phyloP scores from a whole-genome alignment of 2,113 vertebrate genomes.

The Campylorhamphus procurvoides region DNA sequence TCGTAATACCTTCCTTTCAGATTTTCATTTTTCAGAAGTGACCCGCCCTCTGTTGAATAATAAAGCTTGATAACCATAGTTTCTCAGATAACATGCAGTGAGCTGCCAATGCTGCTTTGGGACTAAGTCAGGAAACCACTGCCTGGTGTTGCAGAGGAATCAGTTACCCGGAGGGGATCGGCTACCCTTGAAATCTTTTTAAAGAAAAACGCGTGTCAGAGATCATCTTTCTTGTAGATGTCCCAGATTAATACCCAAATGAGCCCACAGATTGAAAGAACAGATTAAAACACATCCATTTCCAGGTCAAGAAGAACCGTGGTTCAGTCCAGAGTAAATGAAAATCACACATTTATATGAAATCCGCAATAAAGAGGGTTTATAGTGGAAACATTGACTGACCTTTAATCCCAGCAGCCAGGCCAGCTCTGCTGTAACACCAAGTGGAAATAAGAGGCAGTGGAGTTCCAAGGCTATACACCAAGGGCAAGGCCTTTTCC shows the following conservation, averaged over 20 bases:
- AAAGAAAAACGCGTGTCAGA: background rate
- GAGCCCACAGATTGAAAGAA: background rate
- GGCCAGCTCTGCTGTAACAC: conserved; percentile 25
- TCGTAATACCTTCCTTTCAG: conserved; percentile 23
- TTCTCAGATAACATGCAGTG: background rate
- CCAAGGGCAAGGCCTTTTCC: conserved; percentile 8
- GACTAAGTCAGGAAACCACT: background rate
- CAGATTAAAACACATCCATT: background rate
- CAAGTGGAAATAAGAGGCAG: conserved; percentile 17
- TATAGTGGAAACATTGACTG: conserved; percentile 63
- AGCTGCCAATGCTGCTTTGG: background rate
- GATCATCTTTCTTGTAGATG: background rate
- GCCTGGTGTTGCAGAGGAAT: background rate
- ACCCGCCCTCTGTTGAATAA: conserved; percentile 22
- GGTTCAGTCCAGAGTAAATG: conserved; percentile 1
- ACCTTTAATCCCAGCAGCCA: background rate
- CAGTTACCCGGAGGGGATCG: background rate
- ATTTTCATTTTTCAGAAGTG: conserved; percentile 20
- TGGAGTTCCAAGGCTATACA: background rate
- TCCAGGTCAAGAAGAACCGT: background rate
- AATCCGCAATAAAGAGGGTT: background rate
- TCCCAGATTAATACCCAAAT: background rate
- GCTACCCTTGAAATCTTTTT: background rate
- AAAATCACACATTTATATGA: background rate
- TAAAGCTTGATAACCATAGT: conserved; percentile 15